Base-by-base conservation (phyloP, 2,113 vertebrate species). In the Menidia beryllina region DNA sequence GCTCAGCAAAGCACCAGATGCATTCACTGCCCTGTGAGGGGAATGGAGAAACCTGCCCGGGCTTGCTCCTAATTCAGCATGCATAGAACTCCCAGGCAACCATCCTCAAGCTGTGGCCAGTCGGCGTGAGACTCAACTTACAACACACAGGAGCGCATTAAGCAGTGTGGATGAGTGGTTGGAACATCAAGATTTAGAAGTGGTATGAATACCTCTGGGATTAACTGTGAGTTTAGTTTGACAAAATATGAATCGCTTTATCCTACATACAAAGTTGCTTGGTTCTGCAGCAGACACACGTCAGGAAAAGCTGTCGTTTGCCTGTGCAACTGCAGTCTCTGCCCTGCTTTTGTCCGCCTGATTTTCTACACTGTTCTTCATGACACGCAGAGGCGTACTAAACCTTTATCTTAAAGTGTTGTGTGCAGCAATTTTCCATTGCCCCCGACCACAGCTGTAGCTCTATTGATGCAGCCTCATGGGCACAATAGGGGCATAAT, bases 401-500 rank as follows among this genome's bases (percentile, higher is more conserved):
- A 59, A 71, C 81, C 67, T 86, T 90, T 87, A 77, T 85, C 45
- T 76, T 66, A 88, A 87, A 84, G 71, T 87, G 61, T 88, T 71
- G 75, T 69, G 51, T 78, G 10, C 75, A 90, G 88, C 90, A 88
- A 43, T 86, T 90, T 91, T 80, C 45, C 48, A 67, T 78, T 75
- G 71, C 60, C 64, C 41, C 23, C 25, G 52, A 38, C 56, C 69
- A 69, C 52, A 55, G 78, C 68, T 61, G 20, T 58, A 64, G 56
- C 56, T 51, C 86, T 72, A 86, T 82, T 75, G 88, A 84, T 88
- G 58, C 79, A 63, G 66, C 81, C 51, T 47, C 70, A 68, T 54
- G 79, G 84, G 68, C 73, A 91, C 78, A 91, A 91, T 77, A 54
- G 84, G 58, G 72, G 68, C 73, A 90, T 75, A 88, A 90, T 74